phyloP scores from a whole-genome alignment of 2,888 invertebrate species.

The Lithodes maja region DNA sequence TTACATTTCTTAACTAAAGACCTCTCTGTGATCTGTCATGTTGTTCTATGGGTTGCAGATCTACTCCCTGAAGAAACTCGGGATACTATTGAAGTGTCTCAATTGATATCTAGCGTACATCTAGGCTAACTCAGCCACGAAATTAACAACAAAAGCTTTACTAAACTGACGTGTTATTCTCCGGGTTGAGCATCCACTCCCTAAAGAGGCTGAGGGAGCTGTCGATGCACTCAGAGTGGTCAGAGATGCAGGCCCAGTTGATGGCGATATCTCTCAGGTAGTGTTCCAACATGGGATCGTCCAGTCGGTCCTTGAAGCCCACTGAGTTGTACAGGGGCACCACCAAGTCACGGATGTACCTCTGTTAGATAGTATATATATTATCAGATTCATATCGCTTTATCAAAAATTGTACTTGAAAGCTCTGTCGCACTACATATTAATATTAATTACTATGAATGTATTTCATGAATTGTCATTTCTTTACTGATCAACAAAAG shows the following conservation, averaged over 20 bases:
- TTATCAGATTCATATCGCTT: too few species aligned
- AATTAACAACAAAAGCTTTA: not conserved
- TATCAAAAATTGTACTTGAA: too few species aligned
- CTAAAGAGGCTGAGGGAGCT: slow-evolving; percentile 84
- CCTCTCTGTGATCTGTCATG: too few species aligned
- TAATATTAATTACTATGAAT: not conserved
- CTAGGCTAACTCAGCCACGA: too few species aligned
- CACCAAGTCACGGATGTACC: slow-evolving; percentile 82
- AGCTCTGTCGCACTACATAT: too few species aligned
- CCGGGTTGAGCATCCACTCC: slow-evolving; percentile 80
- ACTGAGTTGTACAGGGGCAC: slow-evolving; percentile 82
- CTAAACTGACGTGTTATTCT: slow-evolving; percentile 38
- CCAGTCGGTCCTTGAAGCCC: slow-evolving; percentile 81
- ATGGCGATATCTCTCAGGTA: slow-evolving; percentile 84
- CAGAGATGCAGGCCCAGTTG: slow-evolving; percentile 85
- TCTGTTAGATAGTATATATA: slow-evolving; percentile 75
- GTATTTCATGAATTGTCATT: not conserved
- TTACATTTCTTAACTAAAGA: too few species aligned
- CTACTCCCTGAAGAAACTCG: too few species aligned
- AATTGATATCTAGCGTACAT: too few species aligned
- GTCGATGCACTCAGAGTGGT: slow-evolving; percentile 83
- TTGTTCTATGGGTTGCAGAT: too few species aligned
- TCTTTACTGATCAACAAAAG: too few species aligned
- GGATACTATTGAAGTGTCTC: too few species aligned
- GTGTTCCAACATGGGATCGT: slow-evolving; percentile 82